phyloP scores from a whole-genome alignment of 2,888 invertebrate genomes.

The Gordius sp. region DNA sequence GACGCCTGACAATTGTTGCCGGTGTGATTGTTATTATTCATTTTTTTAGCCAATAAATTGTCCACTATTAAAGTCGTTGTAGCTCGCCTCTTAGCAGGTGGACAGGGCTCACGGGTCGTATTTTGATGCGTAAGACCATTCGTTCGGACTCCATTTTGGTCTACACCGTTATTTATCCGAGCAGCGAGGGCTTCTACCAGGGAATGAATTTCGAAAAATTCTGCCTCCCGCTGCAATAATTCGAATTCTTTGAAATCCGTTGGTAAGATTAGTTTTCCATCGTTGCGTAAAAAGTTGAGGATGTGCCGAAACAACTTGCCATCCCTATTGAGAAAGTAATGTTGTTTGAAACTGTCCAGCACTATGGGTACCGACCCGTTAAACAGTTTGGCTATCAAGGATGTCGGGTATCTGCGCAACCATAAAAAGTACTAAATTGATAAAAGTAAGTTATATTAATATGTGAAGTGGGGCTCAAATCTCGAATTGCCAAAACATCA shows the following conservation, averaged over 20 bases:
- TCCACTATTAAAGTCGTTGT: too few relatives aligned
- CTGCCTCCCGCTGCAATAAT: conserved; percentile 59
- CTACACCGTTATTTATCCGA: too few relatives aligned
- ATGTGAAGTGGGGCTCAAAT: too few relatives aligned
- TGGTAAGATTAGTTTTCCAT: conserved; percentile 55
- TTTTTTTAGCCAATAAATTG: conserved; percentile 13
- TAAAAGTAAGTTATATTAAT: too few relatives aligned
- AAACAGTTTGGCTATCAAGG: conserved; percentile 64
- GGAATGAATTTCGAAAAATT: conserved; percentile 53
- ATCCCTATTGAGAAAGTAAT: conserved; percentile 93
- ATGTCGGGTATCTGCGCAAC: conserved; percentile 78
- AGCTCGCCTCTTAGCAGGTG: not conserved
- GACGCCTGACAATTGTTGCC: too few relatives aligned
- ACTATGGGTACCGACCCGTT: conserved; percentile 83
- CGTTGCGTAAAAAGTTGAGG: conserved; percentile 75
- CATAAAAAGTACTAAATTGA: too few relatives aligned
- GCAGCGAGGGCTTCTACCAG: conserved; percentile 23
- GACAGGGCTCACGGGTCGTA: too few relatives aligned
- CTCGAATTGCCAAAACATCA: too few relatives aligned
- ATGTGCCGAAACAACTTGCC: conserved; percentile 91
- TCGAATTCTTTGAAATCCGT: conserved; percentile 49
- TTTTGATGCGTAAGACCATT: too few relatives aligned
- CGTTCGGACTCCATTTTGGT: too few relatives aligned
- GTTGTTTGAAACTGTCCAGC: conserved; percentile 74
- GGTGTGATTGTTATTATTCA: too few relatives aligned